Conservation (phyloP, 1,140 invertebrate genomes). For the Drosophila murphyi region DNA sequence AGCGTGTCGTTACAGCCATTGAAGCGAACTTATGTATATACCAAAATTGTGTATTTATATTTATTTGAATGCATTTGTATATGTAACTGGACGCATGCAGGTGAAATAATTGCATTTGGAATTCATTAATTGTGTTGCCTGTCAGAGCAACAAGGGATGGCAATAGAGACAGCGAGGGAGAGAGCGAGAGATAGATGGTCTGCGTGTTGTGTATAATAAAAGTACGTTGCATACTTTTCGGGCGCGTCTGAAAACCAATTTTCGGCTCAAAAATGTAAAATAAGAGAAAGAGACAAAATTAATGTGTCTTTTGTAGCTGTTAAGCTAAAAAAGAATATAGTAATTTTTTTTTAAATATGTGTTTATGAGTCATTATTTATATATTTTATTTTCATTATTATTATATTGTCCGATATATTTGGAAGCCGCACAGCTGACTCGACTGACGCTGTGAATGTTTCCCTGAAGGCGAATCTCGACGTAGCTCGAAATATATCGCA, state of each 20-base stretch:
- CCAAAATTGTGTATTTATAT: constrained; percentile 1
- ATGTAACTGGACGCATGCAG: constrained; percentile 52
- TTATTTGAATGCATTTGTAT: neutral
- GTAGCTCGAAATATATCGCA: too few relatives aligned
- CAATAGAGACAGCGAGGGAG: neutral
- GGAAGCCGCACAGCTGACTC: too few relatives aligned
- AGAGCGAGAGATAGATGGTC: neutral
- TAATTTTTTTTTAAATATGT: too few relatives aligned
- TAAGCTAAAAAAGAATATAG: too few relatives aligned
- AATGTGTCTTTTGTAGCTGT: constrained; percentile 13
- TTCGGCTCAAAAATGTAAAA: constrained; percentile 44
- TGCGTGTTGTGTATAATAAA: constrained; percentile 35
- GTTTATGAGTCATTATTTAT: too few relatives aligned
- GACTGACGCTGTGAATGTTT: too few relatives aligned
- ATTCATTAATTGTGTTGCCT: constrained; percentile 70
- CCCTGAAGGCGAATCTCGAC: too few relatives aligned
- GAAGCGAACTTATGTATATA: neutral
- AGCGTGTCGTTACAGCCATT: constrained; percentile 1
- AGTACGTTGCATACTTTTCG: constrained; percentile 64
- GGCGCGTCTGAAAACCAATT: constrained; percentile 46
- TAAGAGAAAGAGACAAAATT: constrained; percentile 5
- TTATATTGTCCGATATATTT: too few relatives aligned
- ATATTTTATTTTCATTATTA: too few relatives aligned
- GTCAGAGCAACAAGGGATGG: neutral
- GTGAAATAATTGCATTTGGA: constrained; percentile 77